Evolutionary conservation across 2,797 vertebrate species (phyloP), one percentile per base, ranked within the genome.

Genomic region (Hafferia zeledoni): DNA sequence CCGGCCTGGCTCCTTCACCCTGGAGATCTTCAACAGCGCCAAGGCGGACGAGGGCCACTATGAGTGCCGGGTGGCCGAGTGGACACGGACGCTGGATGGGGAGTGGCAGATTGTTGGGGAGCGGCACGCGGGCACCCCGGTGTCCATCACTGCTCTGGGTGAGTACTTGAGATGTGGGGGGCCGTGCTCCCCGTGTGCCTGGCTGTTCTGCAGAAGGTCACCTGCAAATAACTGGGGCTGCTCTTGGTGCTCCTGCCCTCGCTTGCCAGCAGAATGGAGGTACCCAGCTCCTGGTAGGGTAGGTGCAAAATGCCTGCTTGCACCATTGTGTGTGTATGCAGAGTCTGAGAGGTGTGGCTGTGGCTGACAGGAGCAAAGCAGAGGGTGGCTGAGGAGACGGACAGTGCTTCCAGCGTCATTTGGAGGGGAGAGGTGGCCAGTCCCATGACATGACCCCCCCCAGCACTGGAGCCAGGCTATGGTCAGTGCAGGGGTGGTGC

Each of bases 31-130:
- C 97, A 97, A 97, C 97, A 98, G 98, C 78, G 39, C 97, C 94
- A 98, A 98, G 87, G 97, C 97, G 0, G 98, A 98, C 1, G 98
- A 98, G 77, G 98, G 98, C 86, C 97, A 98, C 75, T 98, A 98
- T 2, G 98, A 98, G 27, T 98, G 98, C 92, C 98, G 97, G 1
- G 97, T 98, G 94, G 97, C 97, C 0, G 98, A 98, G 63, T 98
- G 98, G 98, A 97, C 98, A 1, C 98, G 98, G 84, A 98, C 96
- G 0, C 97, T 97, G 37, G 98, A 99, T 50, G 97, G 98, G 75
- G 98, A 98, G 93, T 99, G 99, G 99, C 98, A 99, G 97, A 98
- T 98, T 49, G 98, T 99, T n/a, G 99, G 99, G 59, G 98, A 99
- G 77, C 98, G 98, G 86, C 97, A 98, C 1, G 95, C 98, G 47